Conservation (phyloP, 2,113 vertebrate species). For the Leuciscus idus region DNA sequence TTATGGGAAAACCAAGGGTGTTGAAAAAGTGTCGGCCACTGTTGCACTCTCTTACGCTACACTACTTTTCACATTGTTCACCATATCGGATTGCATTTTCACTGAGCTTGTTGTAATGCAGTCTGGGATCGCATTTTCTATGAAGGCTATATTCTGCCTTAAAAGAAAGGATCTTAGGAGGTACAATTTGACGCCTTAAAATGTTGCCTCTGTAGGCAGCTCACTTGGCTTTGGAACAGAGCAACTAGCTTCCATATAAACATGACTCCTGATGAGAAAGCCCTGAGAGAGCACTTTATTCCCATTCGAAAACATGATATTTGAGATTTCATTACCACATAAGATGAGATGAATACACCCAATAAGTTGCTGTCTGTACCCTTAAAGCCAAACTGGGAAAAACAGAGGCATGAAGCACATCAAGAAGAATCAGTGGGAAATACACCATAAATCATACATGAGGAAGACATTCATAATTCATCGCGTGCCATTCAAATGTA, state of each 20-base stretch:
- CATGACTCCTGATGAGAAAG: neutral
- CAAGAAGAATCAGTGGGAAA: conserved; percentile 6
- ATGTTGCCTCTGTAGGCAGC: neutral
- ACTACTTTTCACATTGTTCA: neutral
- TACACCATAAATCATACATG: conserved; percentile 29
- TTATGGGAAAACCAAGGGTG: neutral
- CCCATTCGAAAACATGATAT: neutral
- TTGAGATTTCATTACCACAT: conserved; percentile 11
- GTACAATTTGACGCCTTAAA: neutral
- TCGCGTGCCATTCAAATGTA: neutral
- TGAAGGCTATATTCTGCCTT: neutral
- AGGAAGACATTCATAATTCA: conserved; percentile 25
- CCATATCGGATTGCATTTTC: neutral
- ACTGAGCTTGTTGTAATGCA: neutral
- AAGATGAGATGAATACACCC: neutral
- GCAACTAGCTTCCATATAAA: neutral
- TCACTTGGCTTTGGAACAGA: neutral
- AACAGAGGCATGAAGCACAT: neutral
- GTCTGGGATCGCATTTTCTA: neutral
- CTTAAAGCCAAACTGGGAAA: neutral
- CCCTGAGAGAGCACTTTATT: neutral
- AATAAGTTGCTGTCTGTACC: neutral
- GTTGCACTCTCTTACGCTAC: neutral
- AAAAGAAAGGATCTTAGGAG: neutral
- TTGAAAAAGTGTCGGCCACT: neutral